These are phyloP conservation scores for Anolis apletophallus DNA, from an alignment of 2,797 vertebrate species.

Conservation along the genomic window DNA sequence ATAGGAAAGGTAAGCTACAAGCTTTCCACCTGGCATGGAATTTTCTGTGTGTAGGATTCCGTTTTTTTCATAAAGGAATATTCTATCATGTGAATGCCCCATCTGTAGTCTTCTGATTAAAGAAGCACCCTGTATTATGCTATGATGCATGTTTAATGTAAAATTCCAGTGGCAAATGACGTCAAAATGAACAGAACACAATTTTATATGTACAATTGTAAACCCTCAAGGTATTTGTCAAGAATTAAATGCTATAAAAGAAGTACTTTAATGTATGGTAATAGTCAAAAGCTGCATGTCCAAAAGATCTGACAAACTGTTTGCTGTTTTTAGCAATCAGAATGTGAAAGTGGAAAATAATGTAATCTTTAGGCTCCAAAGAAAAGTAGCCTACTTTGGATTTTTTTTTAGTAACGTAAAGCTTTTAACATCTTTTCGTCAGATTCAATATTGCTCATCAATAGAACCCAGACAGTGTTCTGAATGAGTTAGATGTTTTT, in stretches of 20 bases:
- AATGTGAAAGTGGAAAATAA: conserved; percentile 31
- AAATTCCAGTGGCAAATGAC: conserved; percentile 19
- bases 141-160: conserved; percentile 1
- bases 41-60: not conserved
- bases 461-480: conserved; percentile 31
- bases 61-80: not conserved
- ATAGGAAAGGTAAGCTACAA: not conserved
- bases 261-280: not conserved
- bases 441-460: not conserved
- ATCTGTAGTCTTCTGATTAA: no score
- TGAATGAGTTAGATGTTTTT: not conserved
- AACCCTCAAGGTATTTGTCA: conserved; percentile 3
- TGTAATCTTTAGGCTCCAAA: conserved; percentile 46
- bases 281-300: conserved; percentile 20
- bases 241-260: no score
- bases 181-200: conserved; percentile 19
- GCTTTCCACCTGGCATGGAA: not conserved
- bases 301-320: conserved; percentile 22
- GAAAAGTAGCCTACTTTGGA: conserved; percentile 56
- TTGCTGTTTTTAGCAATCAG: conserved; percentile 48
- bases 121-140: conserved; percentile 13
- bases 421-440: conserved; percentile 35
- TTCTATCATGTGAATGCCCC: not conserved
- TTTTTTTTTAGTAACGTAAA: conserved; percentile 52
- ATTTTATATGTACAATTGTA: conserved; percentile 35